Conservation (phyloP, 2,113 vertebrate species). For the Pao palembangensis region DNA sequence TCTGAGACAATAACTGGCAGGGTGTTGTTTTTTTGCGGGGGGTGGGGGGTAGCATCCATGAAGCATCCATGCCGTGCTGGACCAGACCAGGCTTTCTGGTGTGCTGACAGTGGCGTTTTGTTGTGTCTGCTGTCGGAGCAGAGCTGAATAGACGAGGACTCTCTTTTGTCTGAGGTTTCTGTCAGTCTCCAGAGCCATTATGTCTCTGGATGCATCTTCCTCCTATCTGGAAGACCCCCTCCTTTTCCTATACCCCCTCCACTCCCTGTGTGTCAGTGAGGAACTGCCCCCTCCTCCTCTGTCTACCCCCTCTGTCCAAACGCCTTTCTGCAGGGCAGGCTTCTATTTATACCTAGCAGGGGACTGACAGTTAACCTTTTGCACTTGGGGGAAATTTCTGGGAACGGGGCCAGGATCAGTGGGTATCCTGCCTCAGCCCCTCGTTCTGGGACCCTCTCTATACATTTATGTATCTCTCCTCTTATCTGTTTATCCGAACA, state of each 20-base stretch:
- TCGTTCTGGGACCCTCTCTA: slow-evolving; percentile 37
- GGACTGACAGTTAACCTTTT: slow-evolving; percentile 78
- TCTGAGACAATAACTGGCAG: neutral
- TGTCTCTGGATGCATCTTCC: slow-evolving; percentile 43
- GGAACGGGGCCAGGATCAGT: slow-evolving; percentile 66
- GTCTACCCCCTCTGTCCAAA: slow-evolving; percentile 49
- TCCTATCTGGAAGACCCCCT: slow-evolving; percentile 20
- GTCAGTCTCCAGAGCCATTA: slow-evolving; percentile 57
- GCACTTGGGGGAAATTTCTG: slow-evolving; percentile 70
- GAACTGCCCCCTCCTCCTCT: slow-evolving; percentile 4
- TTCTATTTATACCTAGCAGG: slow-evolving; percentile 74
- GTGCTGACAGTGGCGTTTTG: slow-evolving; percentile 36
- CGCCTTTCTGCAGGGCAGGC: slow-evolving; percentile 67
- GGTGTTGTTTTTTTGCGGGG: slow-evolving; percentile 5
- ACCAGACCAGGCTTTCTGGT: slow-evolving; percentile 34
- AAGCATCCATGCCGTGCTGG: slow-evolving; percentile 13
- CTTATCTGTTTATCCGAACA: slow-evolving; percentile 24
- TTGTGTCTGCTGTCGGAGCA: slow-evolving; percentile 57
- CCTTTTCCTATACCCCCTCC: slow-evolving; percentile 1
- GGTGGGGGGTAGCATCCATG: slow-evolving; percentile 6
- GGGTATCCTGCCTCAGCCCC: slow-evolving; percentile 50
- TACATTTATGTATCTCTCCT: slow-evolving; percentile 32
- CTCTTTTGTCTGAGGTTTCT: slow-evolving; percentile 57
- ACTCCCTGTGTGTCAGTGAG: neutral
- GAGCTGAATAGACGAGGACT: slow-evolving; percentile 54